Evolutionary conservation across 92 coral and sea anemone species (phyloP).

Genomic region (Porites cylindrica): DNA sequence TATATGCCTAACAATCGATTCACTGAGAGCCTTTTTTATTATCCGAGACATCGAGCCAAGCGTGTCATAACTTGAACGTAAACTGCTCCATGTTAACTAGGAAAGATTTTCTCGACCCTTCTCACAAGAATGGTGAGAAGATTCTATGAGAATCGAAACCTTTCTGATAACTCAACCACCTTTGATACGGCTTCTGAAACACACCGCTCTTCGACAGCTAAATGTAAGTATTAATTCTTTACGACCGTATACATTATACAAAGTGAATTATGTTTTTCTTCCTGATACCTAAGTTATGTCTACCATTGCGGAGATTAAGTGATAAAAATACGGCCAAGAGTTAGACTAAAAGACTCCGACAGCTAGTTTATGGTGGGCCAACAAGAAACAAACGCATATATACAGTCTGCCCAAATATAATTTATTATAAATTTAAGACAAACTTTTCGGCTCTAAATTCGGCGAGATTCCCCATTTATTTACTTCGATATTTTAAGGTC

Average conservation of each 20-base stretch:
- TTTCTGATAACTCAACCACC: constrained; percentile 4
- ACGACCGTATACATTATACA: background rate
- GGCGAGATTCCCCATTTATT: background rate
- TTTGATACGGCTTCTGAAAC: constrained; percentile 15
- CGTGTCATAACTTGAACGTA: constrained; percentile 39
- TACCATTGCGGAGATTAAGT: too few relatives aligned
- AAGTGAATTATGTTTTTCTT: background rate
- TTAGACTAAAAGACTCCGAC: too few relatives aligned
- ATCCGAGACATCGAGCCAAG: background rate
- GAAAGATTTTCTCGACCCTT: background rate
- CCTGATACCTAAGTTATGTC: background rate
- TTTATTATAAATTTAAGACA: background rate
- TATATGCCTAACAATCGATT: constrained; percentile 14
- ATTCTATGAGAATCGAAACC: background rate
- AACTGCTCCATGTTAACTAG: background rate
- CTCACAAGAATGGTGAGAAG: constrained; percentile 38
- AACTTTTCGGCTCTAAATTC: background rate
- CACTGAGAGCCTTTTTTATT: constrained; percentile 9
- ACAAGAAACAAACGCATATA: background rate
- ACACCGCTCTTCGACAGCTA: background rate
- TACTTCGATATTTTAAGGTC: background rate
- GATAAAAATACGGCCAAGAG: too few relatives aligned
- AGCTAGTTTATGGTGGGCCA: too few relatives aligned
- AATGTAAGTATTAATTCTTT: constrained; percentile 34
- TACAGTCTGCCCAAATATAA: background rate